Percentiles rank a stretch among this genome's conserved stretches.
Conservation (phyloP, 2,797 vertebrate species). For the Florisuga fusca region DNA sequence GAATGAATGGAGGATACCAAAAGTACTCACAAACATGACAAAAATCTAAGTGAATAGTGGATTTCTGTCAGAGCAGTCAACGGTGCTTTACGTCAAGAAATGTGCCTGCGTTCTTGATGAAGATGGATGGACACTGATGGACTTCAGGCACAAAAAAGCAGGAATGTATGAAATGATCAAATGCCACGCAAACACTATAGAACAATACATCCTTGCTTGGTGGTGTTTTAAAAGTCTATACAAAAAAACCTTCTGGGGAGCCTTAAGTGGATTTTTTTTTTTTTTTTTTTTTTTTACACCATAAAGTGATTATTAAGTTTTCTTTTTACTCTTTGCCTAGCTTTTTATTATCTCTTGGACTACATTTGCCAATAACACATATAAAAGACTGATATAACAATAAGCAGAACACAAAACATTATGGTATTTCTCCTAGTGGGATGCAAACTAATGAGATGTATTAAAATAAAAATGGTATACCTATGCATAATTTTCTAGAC, state of each 20-base stretch:
- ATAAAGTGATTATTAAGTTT: conserved; percentile 84
- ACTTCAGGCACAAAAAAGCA: conserved; percentile 73
- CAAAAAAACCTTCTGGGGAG: conserved; percentile 80
- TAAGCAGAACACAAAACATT: conserved; percentile 67
- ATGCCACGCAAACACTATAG: conserved; percentile 72
- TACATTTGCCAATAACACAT: conserved; percentile 78
- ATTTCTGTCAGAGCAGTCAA: conserved; percentile 73
- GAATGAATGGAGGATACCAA: conserved; percentile 71
- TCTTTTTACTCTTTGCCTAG: conserved; percentile 82
- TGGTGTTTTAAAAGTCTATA: conserved; percentile 79
- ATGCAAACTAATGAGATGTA: conserved; percentile 81
- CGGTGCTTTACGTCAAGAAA: conserved; percentile 79
- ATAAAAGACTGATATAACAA: conserved; percentile 77
- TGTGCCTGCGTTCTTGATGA: conserved; percentile 75
- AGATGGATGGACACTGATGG: conserved; percentile 67
- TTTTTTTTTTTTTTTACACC: conserved; percentile 81
- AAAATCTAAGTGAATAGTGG: conserved; percentile 67
- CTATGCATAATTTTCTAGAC: conserved; percentile 79
- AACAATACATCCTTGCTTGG: conserved; percentile 74
- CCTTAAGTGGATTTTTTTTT: conserved; percentile 82
- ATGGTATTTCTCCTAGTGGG: conserved; percentile 77
- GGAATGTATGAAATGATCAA: conserved; percentile 75
- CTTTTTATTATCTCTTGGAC: conserved; percentile 80
- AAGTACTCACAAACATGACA: conserved; percentile 68
- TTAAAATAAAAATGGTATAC: conserved; percentile 83